Evolutionary conservation across 2,888 invertebrate genomes (phyloP).

Genomic region (Papilio demoleus): DNA sequence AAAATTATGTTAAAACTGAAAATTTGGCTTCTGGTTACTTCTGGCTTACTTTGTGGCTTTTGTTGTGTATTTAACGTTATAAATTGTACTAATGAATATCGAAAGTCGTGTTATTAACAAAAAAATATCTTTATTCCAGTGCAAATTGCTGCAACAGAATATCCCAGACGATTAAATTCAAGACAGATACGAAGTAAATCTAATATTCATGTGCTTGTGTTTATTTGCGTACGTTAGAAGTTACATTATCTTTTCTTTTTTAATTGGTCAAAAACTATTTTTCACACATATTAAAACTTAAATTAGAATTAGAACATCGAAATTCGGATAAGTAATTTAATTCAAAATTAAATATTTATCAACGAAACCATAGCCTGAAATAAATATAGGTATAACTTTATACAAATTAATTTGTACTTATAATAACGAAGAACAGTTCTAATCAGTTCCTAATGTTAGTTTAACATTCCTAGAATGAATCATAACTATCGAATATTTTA

Average conservation of each 20-base stretch:
- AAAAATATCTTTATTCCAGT: constrained; percentile 24
- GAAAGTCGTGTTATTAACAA: background rate
- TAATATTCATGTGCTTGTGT: background rate
- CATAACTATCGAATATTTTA: constrained; percentile 14
- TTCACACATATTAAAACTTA: background rate
- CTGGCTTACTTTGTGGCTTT: too few species aligned
- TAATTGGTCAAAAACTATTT: background rate
- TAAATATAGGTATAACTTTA: background rate
- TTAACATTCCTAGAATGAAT: constrained; percentile 34
- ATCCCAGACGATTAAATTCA: constrained; percentile 25
- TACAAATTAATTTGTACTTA: background rate
- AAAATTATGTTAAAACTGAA: background rate
- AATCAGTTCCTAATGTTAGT: background rate
- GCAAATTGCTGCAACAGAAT: constrained; percentile 27
- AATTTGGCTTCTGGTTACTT: too few species aligned
- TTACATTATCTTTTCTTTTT: background rate
- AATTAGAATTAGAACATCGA: too few species aligned
- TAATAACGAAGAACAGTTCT: background rate
- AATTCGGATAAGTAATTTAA: too few species aligned
- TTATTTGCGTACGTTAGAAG: background rate
- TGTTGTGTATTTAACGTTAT: background rate
- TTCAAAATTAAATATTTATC: background rate
- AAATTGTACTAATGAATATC: background rate
- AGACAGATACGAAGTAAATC: background rate
- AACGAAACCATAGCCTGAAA: background rate